phyloP scores from a whole-genome alignment of 2,797 vertebrate species.

The Sphenodon punctatus region DNA sequence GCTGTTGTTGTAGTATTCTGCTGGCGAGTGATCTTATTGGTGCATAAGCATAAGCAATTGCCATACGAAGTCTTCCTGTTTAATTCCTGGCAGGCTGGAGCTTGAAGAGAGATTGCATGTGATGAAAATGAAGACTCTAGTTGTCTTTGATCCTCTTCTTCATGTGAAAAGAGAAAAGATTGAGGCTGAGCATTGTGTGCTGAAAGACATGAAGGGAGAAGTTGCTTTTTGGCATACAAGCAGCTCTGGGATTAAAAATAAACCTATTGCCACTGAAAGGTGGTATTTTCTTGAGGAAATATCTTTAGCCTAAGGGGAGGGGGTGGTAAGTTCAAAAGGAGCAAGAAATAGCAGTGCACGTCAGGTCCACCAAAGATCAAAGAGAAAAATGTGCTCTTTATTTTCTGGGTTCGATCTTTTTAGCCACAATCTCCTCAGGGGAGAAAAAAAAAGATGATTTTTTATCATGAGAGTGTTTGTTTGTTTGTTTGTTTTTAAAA shows the following conservation, averaged over 20 bases:
- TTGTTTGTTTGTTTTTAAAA: neutral
- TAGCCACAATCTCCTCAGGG: fast-evolving
- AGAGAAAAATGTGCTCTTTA: fast-evolving
- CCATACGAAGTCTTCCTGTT: neutral
- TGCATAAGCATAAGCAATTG: no score
- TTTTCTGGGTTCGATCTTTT: fast-evolving
- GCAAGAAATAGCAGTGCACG: neutral
- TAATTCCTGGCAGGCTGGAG: no score
- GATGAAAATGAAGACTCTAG: neutral
- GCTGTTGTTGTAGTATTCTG: no score
- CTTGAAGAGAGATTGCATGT: neutral
- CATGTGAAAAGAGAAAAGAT: no score
- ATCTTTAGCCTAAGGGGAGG: neutral
- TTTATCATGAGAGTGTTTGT: neutral
- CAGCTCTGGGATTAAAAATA: neutral
- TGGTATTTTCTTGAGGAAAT: neutral
- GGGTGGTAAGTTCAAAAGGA: neutral
- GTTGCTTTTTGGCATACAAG: neutral
- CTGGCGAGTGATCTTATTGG: no score
- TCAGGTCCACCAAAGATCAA: fast-evolving
- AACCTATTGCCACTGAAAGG: neutral
- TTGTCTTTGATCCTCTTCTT: no score
- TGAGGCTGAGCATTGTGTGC: neutral
- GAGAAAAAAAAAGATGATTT: neutral
- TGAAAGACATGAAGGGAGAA: neutral